Conservation (phyloP, 2,797 vertebrate species). For the Lepilemur septentrionalis region DNA sequence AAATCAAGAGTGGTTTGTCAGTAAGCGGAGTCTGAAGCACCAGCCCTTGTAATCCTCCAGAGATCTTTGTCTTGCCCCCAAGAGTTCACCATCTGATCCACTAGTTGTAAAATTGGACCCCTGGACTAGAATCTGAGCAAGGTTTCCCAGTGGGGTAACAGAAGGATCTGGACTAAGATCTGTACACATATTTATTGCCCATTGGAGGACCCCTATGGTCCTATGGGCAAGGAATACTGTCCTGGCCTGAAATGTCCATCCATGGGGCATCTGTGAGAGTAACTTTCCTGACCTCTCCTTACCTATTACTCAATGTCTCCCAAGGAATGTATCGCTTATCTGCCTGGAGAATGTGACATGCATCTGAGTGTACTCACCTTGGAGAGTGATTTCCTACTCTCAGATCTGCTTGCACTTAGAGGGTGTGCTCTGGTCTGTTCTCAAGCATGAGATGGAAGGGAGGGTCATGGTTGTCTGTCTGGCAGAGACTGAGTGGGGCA, state of each 20-base stretch:
- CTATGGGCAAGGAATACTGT: not conserved
- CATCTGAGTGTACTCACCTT: not conserved
- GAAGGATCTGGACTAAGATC: not conserved
- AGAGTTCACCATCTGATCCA: not conserved
- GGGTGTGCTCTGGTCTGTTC: not conserved
- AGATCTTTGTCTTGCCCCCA: not conserved
- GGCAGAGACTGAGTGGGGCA: accelerated
- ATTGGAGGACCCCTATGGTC: accelerated
- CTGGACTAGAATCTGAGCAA: not conserved
- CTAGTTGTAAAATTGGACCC: not conserved
- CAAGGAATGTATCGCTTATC: not conserved
- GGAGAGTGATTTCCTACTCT: not conserved
- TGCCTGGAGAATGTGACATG: not conserved
- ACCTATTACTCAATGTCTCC: not conserved
- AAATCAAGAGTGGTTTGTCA: not conserved
- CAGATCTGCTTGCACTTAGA: not conserved
- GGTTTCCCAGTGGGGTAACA: not conserved
- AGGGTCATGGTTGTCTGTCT: not conserved
- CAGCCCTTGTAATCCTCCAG: not conserved
- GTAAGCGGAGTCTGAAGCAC: not conserved
- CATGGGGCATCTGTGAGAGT: not conserved
- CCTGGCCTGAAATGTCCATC: not conserved
- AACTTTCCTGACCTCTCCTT: not conserved
- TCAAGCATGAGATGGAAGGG: not conserved
- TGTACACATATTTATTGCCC: not conserved